A percentile compares a stretch with the other conserved stretches of the same genome.
Evolutionary conservation across 2,888 invertebrate species (phyloP).

Genomic region (Xestia sexstrigata): DNA sequence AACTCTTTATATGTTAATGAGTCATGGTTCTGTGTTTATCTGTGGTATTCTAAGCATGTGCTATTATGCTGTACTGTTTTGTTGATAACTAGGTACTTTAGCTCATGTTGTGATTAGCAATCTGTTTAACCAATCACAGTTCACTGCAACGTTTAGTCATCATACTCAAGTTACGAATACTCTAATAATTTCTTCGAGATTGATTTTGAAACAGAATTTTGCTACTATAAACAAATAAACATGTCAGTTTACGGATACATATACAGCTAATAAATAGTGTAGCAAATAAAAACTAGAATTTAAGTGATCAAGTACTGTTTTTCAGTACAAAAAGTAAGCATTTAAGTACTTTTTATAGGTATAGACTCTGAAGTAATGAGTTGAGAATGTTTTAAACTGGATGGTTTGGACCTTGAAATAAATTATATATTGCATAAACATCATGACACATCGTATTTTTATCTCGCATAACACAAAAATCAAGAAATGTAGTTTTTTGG

Average conservation of each 20-base stretch:
- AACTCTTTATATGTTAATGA: slow-evolving; percentile 54
- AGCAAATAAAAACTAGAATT: background rate
- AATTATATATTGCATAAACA: slow-evolving; percentile 8
- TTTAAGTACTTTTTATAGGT: background rate
- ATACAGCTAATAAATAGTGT: background rate
- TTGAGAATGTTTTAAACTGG: background rate
- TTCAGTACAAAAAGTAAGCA: background rate
- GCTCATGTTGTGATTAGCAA: slow-evolving; percentile 32
- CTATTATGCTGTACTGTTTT: slow-evolving; percentile 20
- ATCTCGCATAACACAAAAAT: background rate
- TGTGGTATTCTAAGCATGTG: slow-evolving; percentile 48
- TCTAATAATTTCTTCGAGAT: background rate
- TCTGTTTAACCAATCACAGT: slow-evolving; percentile 23
- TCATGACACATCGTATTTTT: background rate
- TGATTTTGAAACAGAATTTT: background rate
- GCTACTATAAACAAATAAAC: background rate
- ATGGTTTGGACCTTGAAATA: slow-evolving; percentile 19
- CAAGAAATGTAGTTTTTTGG: background rate
- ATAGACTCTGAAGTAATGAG: background rate
- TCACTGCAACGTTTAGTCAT: background rate
- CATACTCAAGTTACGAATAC: background rate
- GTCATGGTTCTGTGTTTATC: slow-evolving; percentile 58
- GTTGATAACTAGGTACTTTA: slow-evolving; percentile 34
- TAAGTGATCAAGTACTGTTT: background rate
- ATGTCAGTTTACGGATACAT: background rate